These are phyloP conservation scores for Linyphia triangularis DNA, from an alignment of 2,888 invertebrate species.

Conservation along the genomic window DNA sequence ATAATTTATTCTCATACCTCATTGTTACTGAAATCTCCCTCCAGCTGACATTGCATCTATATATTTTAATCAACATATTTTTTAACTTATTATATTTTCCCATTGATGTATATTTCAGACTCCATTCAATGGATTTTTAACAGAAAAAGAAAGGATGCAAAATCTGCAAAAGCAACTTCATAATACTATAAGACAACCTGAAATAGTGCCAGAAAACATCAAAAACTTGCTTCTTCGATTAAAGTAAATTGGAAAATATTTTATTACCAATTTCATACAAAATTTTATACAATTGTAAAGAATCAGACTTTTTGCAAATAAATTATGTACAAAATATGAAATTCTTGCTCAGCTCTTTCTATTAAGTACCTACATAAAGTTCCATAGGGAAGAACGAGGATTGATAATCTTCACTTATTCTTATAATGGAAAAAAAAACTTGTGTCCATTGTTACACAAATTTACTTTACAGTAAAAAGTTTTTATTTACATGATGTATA, in stretches of 20 bases:
- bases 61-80: background rate
- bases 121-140: slow-evolving; percentile 16
- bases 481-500: background rate
- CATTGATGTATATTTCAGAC: background rate
- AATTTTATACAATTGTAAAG: background rate
- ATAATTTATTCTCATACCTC: no score
- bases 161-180: background rate
- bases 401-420: no score
- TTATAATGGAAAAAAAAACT: no score
- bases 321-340: background rate
- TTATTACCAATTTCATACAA: no score
- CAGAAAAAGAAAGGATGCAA: background rate
- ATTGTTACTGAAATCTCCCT: no score
- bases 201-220: background rate
- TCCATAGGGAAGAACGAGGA: no score
- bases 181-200: background rate
- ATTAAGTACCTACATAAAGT: no score
- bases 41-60: background rate
- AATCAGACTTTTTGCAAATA: background rate
- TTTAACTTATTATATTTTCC: background rate
- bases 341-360: no score
- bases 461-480: no score
- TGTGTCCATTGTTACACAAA: no score
- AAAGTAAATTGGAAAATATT: background rate
- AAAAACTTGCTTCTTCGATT: background rate